phyloP scores from a whole-genome alignment of 2,113 vertebrate genomes.

The Amazona guildingii region DNA sequence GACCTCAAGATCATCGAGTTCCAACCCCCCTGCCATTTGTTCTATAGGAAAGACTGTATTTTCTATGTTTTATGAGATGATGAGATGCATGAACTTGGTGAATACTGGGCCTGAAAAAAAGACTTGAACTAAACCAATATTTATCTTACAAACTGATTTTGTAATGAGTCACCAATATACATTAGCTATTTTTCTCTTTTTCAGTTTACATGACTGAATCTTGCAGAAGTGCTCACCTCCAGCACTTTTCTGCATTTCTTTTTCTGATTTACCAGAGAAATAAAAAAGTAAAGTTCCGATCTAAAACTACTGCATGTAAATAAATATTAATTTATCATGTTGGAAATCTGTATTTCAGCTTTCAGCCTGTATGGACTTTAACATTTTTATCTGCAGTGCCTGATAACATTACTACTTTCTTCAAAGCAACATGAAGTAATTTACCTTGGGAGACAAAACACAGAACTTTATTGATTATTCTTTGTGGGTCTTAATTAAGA shows the following conservation, averaged over 20 bases:
- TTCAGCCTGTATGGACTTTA: background rate
- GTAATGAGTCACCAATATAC: background rate
- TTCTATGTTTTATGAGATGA: background rate
- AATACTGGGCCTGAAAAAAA: background rate
- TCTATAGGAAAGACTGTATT: background rate
- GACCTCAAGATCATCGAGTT: too few species aligned
- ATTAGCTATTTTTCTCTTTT: background rate
- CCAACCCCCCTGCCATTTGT: background rate
- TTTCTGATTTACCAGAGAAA: background rate
- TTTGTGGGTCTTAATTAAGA: background rate
- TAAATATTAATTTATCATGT: background rate
- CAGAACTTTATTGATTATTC: background rate
- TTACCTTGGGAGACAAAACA: background rate
- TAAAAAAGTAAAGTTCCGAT: background rate
- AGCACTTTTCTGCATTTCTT: background rate
- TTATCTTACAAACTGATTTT: background rate
- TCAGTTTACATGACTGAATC: background rate
- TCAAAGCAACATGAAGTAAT: background rate
- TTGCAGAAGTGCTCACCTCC: background rate
- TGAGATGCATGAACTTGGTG: background rate
- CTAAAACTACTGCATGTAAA: background rate
- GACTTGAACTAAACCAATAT: background rate
- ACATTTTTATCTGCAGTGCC: background rate
- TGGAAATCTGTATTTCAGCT: background rate
- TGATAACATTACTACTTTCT: background rate